Base-by-base conservation (phyloP, 2,113 vertebrate species). In the Daubentonia madagascariensis region DNA sequence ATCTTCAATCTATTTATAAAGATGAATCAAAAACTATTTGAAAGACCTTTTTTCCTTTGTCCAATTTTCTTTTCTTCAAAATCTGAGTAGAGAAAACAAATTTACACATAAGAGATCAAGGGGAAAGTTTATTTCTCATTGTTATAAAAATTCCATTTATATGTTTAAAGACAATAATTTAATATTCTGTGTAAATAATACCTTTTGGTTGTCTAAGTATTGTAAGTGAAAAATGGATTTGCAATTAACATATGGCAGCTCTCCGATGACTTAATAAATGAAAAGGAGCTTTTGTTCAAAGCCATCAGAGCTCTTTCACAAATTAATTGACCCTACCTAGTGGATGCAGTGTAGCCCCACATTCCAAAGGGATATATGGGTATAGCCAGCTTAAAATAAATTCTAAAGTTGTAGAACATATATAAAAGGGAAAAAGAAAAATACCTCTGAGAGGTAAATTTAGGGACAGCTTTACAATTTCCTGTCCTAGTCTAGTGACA, bases 301-400 rank as follows among this genome's bases (percentile, higher is more conserved):
- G 81, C 65, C 75, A 37, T 93, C 30, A 59, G 23, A 95, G 28
- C 72, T 88, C 63, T 95, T 94, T 89, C 73, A 89, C 94, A 98
- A 98, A 95, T 96, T 97, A 95, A 93, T 95, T 97, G 89, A 96
- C 78, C 89, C 67, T 37, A 48, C 57, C 37, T 68, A 65, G 68
- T 80, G 17, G 85, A 68, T 94, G 73, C 14, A 67, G 18, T 32
- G 1, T 65, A 84, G 45, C 35, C 76, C 40, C 57, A 28, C 70
- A 65, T 94, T 94, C 93, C 85, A 94, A 94, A 96, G 63, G 16
- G 37, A 30, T 3, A 85, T 83, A 35, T 61, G 40, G n/a, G 18
- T 35, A 50, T 32, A 79, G 48, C 23, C 37, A 84, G 59, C 45
- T 93, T 95, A 81, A 95, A 97, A 97, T 96, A 95, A 98, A 97